Conservation (phyloP, 2,113 vertebrate genomes). For the Climacteris rufus region DNA sequence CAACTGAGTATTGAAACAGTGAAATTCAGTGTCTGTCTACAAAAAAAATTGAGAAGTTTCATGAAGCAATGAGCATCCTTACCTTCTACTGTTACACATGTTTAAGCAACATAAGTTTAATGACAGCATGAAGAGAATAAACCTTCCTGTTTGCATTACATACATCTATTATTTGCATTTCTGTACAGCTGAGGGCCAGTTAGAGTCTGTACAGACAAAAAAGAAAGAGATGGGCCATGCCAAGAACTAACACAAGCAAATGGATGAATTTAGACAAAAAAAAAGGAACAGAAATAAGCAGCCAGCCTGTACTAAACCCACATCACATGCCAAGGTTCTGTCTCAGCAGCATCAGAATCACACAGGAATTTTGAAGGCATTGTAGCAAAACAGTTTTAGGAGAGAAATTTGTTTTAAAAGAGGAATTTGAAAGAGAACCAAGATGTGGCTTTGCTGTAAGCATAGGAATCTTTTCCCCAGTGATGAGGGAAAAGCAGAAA, state of each 20-base stretch:
- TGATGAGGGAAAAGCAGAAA: not conserved
- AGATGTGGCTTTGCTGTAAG: not conserved
- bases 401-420: not conserved
- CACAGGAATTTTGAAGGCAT: not conserved
- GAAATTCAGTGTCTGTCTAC: not conserved
- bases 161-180: not conserved
- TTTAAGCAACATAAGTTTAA: not conserved
- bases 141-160: not conserved
- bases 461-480: not conserved
- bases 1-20: not conserved
- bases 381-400: not conserved
- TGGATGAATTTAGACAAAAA: not conserved
- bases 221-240: not conserved
- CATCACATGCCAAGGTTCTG: fast-evolving
- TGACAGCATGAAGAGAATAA: not conserved
- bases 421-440: not conserved
- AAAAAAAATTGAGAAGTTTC: not conserved
- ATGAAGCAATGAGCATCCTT: not conserved
- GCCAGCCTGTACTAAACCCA: not conserved
- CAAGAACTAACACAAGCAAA: not conserved
- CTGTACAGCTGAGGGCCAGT: not conserved
- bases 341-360: not conserved
- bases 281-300: not conserved
- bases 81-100: not conserved
- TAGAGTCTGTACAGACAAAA: not conserved